Base-by-base conservation (phyloP, 2,113 vertebrate species). In the Dasyurus viverrinus region DNA sequence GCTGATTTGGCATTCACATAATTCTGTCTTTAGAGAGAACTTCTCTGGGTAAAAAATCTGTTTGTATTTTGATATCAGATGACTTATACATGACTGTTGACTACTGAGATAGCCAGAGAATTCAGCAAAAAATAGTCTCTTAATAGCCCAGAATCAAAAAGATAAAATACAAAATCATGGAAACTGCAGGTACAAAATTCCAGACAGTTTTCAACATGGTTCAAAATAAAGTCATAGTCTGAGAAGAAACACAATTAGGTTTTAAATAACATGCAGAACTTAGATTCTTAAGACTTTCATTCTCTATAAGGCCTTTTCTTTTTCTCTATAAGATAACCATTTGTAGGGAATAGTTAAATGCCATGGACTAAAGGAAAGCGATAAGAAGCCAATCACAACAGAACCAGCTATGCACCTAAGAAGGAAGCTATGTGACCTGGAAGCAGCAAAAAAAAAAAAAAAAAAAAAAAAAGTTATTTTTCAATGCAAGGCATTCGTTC, bases 401-500 rank as follows among this genome's bases (percentile, higher is more conserved):
- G 96, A 97, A 97, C 89, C 96, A 95, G 92, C 91, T 94, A 95
- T 96, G 98, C 97, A 98, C 93, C 97, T 95, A 97, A 93, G 84
- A 97, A 96, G 96, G 97, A 95, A 96, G 97, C 97, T 97, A 96
- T 96, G 97, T 98, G 97, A 97, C 97, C 97, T 91, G 97, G 97
- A 98, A 97, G 96, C 97, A 98, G 98, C 96, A 96, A 96, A 97
- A 97, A 98, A 0, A 96, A 95, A 52, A 10, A 97, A 93, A 90
- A 97, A 96, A 97, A 98, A 98, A 24, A 68, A 68, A 68, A 76
- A 76, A n/a, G 6, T 2, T 54, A 23, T 54, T 54, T 54, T n/a
- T 84, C 2, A 84, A 84, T 84, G n/a, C 68, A 84, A 84, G 68
- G n/a, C 36, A 84, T 84, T 84, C n/a, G 22, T 84, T 84, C 68